Base-by-base conservation (phyloP, 2,113 vertebrate species). In the Callaeas wilsoni region DNA sequence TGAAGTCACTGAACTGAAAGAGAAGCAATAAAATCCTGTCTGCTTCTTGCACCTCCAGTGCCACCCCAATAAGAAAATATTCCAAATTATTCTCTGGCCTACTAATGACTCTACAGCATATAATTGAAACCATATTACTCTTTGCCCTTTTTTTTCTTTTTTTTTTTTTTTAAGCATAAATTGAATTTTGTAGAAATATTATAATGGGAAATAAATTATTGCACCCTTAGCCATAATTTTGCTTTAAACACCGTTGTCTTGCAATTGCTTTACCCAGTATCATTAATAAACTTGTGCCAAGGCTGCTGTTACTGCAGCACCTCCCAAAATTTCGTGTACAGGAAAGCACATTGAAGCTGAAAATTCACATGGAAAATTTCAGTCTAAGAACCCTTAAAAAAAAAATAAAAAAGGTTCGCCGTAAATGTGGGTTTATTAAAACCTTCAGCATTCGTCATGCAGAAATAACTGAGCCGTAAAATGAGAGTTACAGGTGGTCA, bases 31-130 rank as follows among this genome's bases (percentile, higher is more conserved):
- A 97, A 97, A 82, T 73, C 52, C 86, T 83, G 16, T 73, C 77
- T 91, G 33, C 44, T 84, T 86, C 42, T 17, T 50, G 65, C 52
- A 83, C 37, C 80, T 81, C 73, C 19, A 94, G 63, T 64, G 62
- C 76, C 84, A 63, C 87, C 63, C 69, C 82, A 91, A 80, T 85
- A 97, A 96, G 96, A 97, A 96, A 98, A 87, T 87, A 95, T 65
- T 94, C 93, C 95, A 96, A 89, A 95, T 97, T 97, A 97, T 97
- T 97, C 92, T 97, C 95, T 98, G 97, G 94, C 95, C 93, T 96
- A 71, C 93, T 95, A 96, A 97, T 49, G 52, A 95, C 91, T 97
- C 97, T 85, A 68, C 64, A 93, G 81, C 83, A 60, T 79, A 52
- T 96, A 98, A 98, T 95, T 97, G 94, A 96, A 98, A 97, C 79